Base-by-base conservation (phyloP, 2,888 invertebrate genomes). In the Mesorhabditis belari region DNA sequence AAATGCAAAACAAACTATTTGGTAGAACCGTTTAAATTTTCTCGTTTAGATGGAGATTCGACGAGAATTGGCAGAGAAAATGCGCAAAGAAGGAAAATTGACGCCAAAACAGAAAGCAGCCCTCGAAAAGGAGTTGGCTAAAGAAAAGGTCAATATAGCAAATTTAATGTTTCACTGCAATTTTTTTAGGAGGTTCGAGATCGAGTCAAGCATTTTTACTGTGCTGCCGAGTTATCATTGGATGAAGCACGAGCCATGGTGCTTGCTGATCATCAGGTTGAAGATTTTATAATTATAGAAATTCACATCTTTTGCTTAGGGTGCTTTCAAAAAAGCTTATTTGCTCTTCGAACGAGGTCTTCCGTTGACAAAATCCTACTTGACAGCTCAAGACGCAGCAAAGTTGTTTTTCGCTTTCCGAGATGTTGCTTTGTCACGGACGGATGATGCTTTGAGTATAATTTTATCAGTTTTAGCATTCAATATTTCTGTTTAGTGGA, bases 51-150 rank as follows among this genome's bases (percentile, higher is more conserved):
- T 54, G 62, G 44, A 35, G n/a, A 35, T 49, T 28, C 64, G 70
- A 12, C 63, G 71, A 75, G 94, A 95, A 83, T 84, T 94, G 23
- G 93, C 93, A 74, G 92, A 92, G 74, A 92, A 92, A 82, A 87
- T 71, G 54, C 51, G 74, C 52, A 71, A 72, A 29, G 79, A 78
- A 58, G 79, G 79, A 44, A 79, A 78, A 61, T 73, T 89, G 55
- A 88, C 90, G 0, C 88, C 89, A 17, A 95, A 95, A 81, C 96
- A 98, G 82, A 88, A 91, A 80, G 95, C 96, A 82, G 88, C 88
- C 0, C 87, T 94, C 57, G 90, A 89, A 80, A 87, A 87, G 44
- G 93, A 94, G 82, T 85, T 89, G 23, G 88, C 89, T 26, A 92
- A 91, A 77, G 96, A 96, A 81, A 86, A 87, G 60, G 70, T 70